These are phyloP conservation scores for Phyllotis vaccarum DNA, from an alignment of 2,797 vertebrate species.

Conservation along the genomic window DNA sequence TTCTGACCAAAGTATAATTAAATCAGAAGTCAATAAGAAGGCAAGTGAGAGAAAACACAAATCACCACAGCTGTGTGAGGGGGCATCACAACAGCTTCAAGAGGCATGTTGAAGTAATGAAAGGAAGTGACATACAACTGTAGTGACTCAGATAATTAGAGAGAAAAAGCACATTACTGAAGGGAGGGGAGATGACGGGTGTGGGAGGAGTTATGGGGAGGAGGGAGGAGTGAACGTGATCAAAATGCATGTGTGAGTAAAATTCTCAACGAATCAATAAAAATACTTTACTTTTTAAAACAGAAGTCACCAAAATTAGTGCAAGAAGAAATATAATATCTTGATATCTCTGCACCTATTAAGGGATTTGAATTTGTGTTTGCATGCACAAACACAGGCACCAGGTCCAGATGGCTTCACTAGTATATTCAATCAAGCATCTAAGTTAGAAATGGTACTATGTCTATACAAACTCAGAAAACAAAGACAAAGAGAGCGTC, in stretches of 20 bases:
- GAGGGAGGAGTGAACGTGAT: too few species aligned
- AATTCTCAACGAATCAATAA: background rate
- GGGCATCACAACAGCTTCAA: background rate
- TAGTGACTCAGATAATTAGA: conserved; percentile 9
- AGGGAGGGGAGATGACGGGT: background rate
- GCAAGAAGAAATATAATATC: conserved; percentile 18
- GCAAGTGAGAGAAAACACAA: background rate
- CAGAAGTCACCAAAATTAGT: conserved; percentile 15
- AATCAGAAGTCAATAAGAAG: conserved; percentile 19
- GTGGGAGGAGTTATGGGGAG: background rate
- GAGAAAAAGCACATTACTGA: background rate
- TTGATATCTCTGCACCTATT: conserved; percentile 7
- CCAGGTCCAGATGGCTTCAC: conserved; percentile 52
- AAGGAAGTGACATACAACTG: background rate
- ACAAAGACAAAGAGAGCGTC: background rate
- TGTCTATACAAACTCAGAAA: background rate
- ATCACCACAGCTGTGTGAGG: background rate
- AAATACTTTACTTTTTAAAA: background rate
- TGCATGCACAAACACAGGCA: background rate
- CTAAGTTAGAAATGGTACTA: conserved; percentile 33
- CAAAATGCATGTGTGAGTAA: background rate
- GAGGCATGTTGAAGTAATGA: background rate
- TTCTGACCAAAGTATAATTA: conserved; percentile 14
- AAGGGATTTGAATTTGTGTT: conserved; percentile 41
- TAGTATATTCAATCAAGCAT: conserved; percentile 28